A percentile compares a stretch with the other conserved stretches of the same genome.
Conservation (phyloP, 1,140 invertebrate genomes). For the Heliconius eleuchia region DNA sequence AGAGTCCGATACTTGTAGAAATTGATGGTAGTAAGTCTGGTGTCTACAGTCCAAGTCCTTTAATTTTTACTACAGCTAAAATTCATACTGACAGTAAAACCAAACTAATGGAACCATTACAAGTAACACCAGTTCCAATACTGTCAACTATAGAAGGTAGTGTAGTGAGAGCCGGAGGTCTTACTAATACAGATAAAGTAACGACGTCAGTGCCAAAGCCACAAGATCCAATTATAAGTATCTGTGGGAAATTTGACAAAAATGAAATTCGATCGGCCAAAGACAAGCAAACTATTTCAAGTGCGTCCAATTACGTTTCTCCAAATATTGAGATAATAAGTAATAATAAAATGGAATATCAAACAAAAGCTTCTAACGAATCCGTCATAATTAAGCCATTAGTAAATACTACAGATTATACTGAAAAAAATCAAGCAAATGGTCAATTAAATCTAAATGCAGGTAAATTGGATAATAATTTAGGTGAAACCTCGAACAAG, state of each 20-base stretch:
- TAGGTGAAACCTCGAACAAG: background rate
- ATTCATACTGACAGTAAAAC: constrained; percentile 68
- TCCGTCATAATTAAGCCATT: constrained; percentile 10
- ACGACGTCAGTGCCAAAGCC: background rate
- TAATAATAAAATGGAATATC: constrained; percentile 3
- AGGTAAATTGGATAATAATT: background rate
- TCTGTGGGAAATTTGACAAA: constrained; percentile 8
- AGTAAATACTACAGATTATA: constrained; percentile 1
- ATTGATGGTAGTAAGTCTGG: constrained; percentile 54
- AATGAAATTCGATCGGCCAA: background rate
- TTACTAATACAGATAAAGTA: constrained; percentile 17
- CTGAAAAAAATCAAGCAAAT: background rate
- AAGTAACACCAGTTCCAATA: constrained; percentile 66
- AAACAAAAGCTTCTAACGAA: constrained; percentile 4
- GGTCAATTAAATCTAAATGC: constrained; percentile 2
- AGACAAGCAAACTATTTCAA: constrained; percentile 5
- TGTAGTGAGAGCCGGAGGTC: constrained; percentile 21
- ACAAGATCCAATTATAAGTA: constrained; percentile 16
- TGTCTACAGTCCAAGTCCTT: constrained; percentile 51
- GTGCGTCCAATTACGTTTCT: background rate
- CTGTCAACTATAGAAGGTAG: constrained; percentile 67
- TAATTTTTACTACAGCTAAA: constrained; percentile 77
- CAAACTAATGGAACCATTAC: constrained; percentile 63
- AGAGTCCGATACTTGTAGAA: constrained; percentile 64
- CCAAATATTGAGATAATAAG: constrained; percentile 5